Conservation (phyloP, 2,113 vertebrate genomes). For the Cebus imitator region DNA sequence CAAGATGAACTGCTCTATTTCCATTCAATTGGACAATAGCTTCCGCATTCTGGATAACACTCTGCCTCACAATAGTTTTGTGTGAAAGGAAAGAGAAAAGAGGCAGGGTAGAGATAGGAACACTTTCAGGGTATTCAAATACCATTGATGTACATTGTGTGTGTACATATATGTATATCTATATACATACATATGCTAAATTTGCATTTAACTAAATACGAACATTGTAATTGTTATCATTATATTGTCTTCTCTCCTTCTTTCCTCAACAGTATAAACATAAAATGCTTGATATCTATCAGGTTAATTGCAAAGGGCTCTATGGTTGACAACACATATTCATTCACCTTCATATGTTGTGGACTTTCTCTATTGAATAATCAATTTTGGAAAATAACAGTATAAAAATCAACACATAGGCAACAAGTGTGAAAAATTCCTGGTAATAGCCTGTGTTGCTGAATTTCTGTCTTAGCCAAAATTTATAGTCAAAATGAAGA, state of each 20-base stretch:
- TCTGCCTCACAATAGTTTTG: background rate
- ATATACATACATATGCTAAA: too few species aligned
- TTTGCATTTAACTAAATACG: background rate
- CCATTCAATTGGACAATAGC: background rate
- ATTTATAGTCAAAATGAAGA: conserved; percentile 16
- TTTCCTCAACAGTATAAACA: background rate
- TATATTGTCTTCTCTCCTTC: background rate
- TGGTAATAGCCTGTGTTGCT: conserved; percentile 50
- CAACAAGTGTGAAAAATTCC: conserved; percentile 49
- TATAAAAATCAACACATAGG: background rate
- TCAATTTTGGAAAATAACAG: conserved; percentile 58
- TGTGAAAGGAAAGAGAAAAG: background rate
- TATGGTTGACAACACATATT: background rate
- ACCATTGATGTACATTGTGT: background rate
- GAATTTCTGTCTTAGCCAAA: background rate
- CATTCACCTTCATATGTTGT: conserved; percentile 3
- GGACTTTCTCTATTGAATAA: background rate
- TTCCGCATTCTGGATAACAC: background rate
- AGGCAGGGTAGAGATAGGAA: background rate
- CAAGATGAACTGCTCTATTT: background rate
- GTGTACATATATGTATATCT: background rate
- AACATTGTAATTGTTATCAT: background rate
- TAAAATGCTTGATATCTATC: background rate
- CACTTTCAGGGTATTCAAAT: background rate
- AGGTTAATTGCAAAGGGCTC: background rate